phyloP scores from a whole-genome alignment of 2,797 vertebrate species.

The Gadopsis bispinosus region DNA sequence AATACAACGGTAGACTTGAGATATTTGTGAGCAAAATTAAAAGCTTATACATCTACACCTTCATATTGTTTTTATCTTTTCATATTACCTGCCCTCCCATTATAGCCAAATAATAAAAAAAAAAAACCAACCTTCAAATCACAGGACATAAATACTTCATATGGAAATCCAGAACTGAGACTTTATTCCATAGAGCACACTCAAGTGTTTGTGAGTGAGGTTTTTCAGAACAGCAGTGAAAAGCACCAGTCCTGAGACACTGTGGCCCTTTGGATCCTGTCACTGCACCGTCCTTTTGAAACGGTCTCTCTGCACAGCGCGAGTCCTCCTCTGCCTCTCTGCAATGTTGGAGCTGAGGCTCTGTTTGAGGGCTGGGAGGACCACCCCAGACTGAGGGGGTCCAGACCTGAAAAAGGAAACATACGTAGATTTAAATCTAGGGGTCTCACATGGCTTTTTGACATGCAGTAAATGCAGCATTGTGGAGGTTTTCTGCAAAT shows the following conservation, averaged over 20 bases:
- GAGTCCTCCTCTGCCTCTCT: slow-evolving; percentile 84
- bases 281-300: slow-evolving; percentile 76
- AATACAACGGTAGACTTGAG: background rate
- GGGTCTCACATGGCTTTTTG: background rate
- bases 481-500: background rate
- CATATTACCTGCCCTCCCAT: background rate
- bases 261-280: slow-evolving; percentile 32
- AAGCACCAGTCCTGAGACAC: background rate
- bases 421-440: background rate
- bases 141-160: slow-evolving; percentile 11
- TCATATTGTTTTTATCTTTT: background rate
- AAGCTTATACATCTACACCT: background rate
- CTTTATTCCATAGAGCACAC: background rate
- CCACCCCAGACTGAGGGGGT: slow-evolving; percentile 68
- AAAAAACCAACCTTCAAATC: background rate
- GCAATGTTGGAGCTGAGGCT: slow-evolving; percentile 79
- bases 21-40: slow-evolving; percentile 8
- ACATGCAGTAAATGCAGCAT: background rate
- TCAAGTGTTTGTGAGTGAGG: background rate
- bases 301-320: slow-evolving; percentile 81
- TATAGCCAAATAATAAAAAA: background rate
- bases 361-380: slow-evolving; percentile 87
- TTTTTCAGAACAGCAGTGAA: background rate
- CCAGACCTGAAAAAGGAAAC: slow-evolving; percentile 65
- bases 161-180: background rate